These are phyloP conservation scores for Candidula unifasciata DNA, from an alignment of 2,888 invertebrate species.

Conservation along the genomic window DNA sequence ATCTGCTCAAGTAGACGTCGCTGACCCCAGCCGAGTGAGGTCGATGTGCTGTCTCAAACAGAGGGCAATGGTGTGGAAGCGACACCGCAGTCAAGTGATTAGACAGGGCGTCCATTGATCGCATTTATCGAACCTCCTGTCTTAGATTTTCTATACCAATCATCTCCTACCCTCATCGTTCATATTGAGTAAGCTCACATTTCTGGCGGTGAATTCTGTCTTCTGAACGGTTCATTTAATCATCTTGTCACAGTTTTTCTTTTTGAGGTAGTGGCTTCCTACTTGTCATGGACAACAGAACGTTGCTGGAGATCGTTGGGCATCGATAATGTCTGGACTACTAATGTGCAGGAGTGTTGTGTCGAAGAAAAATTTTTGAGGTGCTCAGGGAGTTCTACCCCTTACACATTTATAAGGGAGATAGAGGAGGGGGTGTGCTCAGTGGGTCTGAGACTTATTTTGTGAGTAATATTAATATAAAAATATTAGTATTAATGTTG, in stretches of 20 bases:
- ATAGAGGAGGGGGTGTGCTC: too few species aligned
- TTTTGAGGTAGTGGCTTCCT: neutral
- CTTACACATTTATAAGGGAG: too few species aligned
- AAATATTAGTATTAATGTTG: too few species aligned
- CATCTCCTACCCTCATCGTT: neutral
- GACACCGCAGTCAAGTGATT: slow-evolving; percentile 32
- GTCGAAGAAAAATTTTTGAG: too few species aligned
- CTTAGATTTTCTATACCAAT: slow-evolving; percentile 28
- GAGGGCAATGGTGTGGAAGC: slow-evolving; percentile 38
- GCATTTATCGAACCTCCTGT: slow-evolving; percentile 5
- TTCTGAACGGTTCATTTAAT: slow-evolving; percentile 18
- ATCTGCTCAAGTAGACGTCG: slow-evolving; percentile 7
- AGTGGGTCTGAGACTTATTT: too few species aligned
- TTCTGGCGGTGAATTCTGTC: slow-evolving; percentile 5
- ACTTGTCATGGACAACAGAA: neutral
- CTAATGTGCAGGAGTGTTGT: too few species aligned
- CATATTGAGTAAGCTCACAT: neutral
- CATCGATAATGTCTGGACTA: neutral
- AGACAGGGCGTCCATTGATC: slow-evolving; percentile 37
- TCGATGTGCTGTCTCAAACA: slow-evolving; percentile 24
- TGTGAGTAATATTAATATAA: too few species aligned
- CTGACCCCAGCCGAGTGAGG: slow-evolving; percentile 18
- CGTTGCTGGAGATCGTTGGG: neutral
- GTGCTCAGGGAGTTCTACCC: too few species aligned
- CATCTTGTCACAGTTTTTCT: neutral